Evolutionary conservation across 1,140 invertebrate species (phyloP), one percentile per base, ranked within the genome.

Genomic region (Brachionus sp.): DNA sequence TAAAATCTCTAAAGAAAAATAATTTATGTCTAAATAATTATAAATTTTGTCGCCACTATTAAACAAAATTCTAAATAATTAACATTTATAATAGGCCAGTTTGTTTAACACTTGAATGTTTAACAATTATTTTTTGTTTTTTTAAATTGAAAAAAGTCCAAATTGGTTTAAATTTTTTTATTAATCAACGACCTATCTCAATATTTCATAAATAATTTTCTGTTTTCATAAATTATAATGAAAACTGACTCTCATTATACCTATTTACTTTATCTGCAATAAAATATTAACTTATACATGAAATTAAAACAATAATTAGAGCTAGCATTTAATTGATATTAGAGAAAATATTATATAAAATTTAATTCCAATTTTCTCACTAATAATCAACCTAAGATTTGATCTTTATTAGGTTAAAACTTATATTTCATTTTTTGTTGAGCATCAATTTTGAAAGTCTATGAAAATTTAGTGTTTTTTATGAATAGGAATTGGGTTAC

Each of bases 401-500:
- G 29, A 29, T 57, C 50, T 57, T 57, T 57, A 19, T 57, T 57
- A 23, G 19, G 16, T 57, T 57, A 19, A 19, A 7, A 6, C 50
- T 25, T 19, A 23, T 19, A 57, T 19, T 57, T 57, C 16, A 57
- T 19, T 57, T 19, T 57, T 57, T 57, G 9, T 29, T 57, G 6
- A 57, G 16, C 19, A 57, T 57, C 50, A 19, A 7, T 57, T 57
- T 57, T 42, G 6, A 13, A 42, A 10, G 39, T 42, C 39, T 42
- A 42, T 57, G 50, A 57, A 7, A 25, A 19, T 57, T 23, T 23
- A 4, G 50, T 57, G n/a, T 6, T 23, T 50, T 57, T 57, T 7
- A 57, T 57, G 50, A 57, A 57, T 57, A 57, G n/a, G 50, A 57
- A 57, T 57, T 57, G 50, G 50, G 50, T 57, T 57, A 57, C n/a